Evolutionary conservation across 1,140 invertebrate genomes (phyloP).

Genomic region (Diorhabda carinulata): DNA sequence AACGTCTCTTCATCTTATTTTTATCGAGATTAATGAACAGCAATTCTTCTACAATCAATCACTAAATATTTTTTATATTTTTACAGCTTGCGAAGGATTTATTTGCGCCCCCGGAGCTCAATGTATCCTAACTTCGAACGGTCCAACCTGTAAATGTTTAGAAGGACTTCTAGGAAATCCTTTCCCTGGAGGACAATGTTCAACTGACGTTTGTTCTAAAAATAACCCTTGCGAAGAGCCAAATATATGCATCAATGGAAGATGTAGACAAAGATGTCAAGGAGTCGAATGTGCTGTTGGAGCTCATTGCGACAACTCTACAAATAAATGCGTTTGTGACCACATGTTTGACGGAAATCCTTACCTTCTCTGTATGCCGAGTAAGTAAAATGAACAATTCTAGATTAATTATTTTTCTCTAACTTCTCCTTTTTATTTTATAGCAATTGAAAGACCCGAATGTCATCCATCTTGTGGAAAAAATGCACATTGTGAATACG

Average conservation of each 20-base stretch:
- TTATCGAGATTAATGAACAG: no score
- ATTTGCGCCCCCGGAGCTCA: conserved; percentile 78
- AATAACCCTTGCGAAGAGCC: conserved; percentile 71
- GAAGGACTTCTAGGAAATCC: conserved; percentile 84
- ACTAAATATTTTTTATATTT: conserved; percentile 1
- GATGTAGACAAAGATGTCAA: conserved; percentile 82
- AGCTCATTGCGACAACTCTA: conserved; percentile 72
- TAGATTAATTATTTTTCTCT: neutral
- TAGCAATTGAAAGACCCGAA: conserved; percentile 70
- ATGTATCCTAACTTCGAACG: conserved; percentile 79
- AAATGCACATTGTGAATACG: conserved; percentile 86
- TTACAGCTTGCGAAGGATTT: conserved; percentile 71
- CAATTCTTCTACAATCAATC: no score
- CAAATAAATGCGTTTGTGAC: conserved; percentile 81
- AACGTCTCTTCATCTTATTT: no score
- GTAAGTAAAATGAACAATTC: conserved; percentile 57
- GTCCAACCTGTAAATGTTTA: conserved; percentile 82
- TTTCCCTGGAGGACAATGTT: conserved; percentile 81
- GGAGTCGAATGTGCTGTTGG: conserved; percentile 77
- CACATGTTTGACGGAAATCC: conserved; percentile 85
- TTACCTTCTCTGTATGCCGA: conserved; percentile 83
- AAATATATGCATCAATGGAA: conserved; percentile 75
- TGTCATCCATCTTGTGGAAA: conserved; percentile 76
- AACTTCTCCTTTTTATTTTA: conserved; percentile 36
- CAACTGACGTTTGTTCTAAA: conserved; percentile 73